These are phyloP conservation scores for Helicoverpa zea DNA, from an alignment of 1,140 invertebrate genomes.

Conservation along the genomic window DNA sequence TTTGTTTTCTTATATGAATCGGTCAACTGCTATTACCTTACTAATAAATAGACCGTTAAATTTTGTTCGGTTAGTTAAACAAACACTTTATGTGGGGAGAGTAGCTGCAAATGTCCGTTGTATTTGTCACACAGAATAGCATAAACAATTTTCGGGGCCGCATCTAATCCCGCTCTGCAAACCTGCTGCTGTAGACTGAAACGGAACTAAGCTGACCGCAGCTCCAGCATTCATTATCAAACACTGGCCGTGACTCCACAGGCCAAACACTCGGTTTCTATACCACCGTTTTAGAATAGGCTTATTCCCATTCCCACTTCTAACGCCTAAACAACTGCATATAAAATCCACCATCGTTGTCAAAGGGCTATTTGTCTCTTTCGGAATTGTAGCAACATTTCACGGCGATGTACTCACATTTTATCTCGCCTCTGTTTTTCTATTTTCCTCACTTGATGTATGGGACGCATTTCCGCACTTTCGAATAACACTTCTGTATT, in stretches of 20 bases:
- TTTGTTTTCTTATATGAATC: no score
- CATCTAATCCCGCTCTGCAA: slow-evolving; percentile 14
- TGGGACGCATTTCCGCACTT: slow-evolving; percentile 82
- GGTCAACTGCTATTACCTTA: no score
- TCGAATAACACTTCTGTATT: slow-evolving; percentile 76
- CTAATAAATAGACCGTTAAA: no score
- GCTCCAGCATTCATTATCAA: slow-evolving; percentile 36
- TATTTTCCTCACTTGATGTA: slow-evolving; percentile 80
- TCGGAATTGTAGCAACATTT: slow-evolving; percentile 74
- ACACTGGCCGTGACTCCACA: slow-evolving; percentile 11
- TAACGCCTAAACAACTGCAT: slow-evolving; percentile 50
- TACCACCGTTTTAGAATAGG: slow-evolving; percentile 9
- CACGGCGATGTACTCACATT: slow-evolving; percentile 72
- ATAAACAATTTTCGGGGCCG: slow-evolving; percentile 16
- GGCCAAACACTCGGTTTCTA: slow-evolving; percentile 14
- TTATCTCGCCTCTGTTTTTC: slow-evolving; percentile 76
- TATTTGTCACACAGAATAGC: slow-evolving; percentile 25
- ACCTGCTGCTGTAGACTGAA: slow-evolving; percentile 30
- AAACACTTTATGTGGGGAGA: no score
- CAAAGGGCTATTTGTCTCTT: slow-evolving; percentile 71
- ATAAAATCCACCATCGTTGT: slow-evolving; percentile 61
- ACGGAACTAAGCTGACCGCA: slow-evolving; percentile 32
- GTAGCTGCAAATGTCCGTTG: not conserved
- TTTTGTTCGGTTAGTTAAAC: no score
- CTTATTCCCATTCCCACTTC: not conserved